Conservation (phyloP, 2,888 invertebrate genomes). For the Acrobasis repandana region DNA sequence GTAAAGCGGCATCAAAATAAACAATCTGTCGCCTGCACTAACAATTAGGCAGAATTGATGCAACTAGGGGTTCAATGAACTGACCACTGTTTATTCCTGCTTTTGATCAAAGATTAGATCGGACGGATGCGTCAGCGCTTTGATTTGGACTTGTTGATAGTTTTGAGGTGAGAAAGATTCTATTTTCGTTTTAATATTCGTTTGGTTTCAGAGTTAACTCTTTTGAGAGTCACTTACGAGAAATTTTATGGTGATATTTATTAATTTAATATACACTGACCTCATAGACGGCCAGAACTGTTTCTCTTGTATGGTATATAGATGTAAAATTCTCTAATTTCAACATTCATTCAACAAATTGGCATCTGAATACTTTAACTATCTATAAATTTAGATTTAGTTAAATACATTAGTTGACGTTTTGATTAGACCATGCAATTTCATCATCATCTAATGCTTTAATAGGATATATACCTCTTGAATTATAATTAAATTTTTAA, state of each 20-base stretch:
- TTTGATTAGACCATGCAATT: too few species aligned
- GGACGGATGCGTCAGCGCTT: slow-evolving; percentile 7
- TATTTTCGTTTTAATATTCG: slow-evolving; percentile 1
- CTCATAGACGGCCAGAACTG: too few species aligned
- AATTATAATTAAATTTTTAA: too few species aligned
- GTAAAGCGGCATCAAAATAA: slow-evolving; percentile 40
- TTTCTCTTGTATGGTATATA: too few species aligned
- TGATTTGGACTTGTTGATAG: slow-evolving; percentile 5
- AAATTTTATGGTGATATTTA: neutral
- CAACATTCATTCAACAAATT: too few species aligned
- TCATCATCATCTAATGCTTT: too few species aligned
- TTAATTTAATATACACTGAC: neutral
- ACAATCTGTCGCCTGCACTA: slow-evolving; percentile 44
- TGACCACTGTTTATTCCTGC: slow-evolving; percentile 26
- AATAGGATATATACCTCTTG: too few species aligned
- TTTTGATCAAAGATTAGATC: slow-evolving; percentile 16
- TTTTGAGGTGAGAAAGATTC: slow-evolving; percentile 11
- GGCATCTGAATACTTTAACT: too few species aligned
- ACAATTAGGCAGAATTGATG: slow-evolving; percentile 75
- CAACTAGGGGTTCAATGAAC: slow-evolving; percentile 66
- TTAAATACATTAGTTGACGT: too few species aligned
- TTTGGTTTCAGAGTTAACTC: neutral
- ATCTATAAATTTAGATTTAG: too few species aligned
- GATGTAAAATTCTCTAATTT: too few species aligned
- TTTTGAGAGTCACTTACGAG: neutral